These are phyloP conservation scores for Oppia nitens DNA, from an alignment of 1,140 invertebrate species.

Conservation along the genomic window DNA sequence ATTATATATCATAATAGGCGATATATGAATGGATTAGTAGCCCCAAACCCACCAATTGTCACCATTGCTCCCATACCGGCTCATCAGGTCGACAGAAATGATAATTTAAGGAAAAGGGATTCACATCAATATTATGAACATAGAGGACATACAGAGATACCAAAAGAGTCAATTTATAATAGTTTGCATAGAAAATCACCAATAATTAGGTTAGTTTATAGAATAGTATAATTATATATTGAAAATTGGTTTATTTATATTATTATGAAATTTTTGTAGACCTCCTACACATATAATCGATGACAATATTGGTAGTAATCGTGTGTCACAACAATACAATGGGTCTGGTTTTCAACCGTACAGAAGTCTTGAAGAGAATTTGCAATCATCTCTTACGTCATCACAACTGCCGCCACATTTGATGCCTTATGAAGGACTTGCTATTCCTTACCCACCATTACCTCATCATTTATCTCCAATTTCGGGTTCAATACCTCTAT, in stretches of 20 bases:
- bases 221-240: no score
- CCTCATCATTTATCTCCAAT: not conserved
- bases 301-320: not conserved
- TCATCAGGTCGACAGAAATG: not conserved
- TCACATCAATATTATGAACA: not conserved
- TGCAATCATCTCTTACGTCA: not conserved
- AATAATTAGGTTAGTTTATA: not conserved
- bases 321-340: not conserved
- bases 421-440: not conserved
- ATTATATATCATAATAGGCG: no score
- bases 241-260: no score
- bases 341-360: not conserved
- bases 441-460: not conserved
- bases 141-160: not conserved
- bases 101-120: not conserved
- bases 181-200: not conserved
- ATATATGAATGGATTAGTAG: not conserved
- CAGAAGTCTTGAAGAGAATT: not conserved
- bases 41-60: not conserved
- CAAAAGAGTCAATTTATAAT: not conserved
- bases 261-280: no score
- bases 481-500: not conserved
- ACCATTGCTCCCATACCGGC: not conserved
- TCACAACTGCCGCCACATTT: not conserved
- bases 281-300: no score